phyloP scores from a whole-genome alignment of 2,113 vertebrate species.

The Psettodes erumei region DNA sequence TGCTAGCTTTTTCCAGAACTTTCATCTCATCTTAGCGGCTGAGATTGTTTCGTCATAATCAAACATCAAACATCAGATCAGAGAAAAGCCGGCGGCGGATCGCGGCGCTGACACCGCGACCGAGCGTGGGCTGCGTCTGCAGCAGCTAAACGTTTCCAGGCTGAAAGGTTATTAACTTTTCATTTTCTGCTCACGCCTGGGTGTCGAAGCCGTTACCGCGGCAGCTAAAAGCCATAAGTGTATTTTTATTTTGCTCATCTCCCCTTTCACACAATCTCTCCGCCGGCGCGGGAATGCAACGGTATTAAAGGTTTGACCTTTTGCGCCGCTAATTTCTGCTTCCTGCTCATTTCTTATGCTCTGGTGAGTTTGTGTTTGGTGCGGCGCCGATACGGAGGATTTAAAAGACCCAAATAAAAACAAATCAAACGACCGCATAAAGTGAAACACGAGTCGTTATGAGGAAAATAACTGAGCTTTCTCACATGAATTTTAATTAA shows the following conservation, averaged over 20 bases:
- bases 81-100: no score
- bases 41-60: no score
- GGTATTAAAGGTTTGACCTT: not conserved
- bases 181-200: not conserved
- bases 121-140: not conserved
- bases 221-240: not conserved
- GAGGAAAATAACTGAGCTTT: no score
- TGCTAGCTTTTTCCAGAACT: no score
- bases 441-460: not conserved
- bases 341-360: not conserved
- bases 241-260: not conserved
- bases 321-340: not conserved
- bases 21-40: no score
- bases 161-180: conserved; percentile 24
- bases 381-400: not conserved
- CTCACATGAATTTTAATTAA: no score
- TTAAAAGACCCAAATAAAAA: not conserved
- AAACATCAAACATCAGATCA: no score
- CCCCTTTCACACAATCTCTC: not conserved
- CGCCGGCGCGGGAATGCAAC: not conserved
- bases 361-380: not conserved
- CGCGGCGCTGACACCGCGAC: not conserved
- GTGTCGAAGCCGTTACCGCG: not conserved
- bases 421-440: not conserved
- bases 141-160: not conserved